These are phyloP conservation scores for Callosobruchus maculatus DNA, from an alignment of 2,888 invertebrate species.

Conservation along the genomic window DNA sequence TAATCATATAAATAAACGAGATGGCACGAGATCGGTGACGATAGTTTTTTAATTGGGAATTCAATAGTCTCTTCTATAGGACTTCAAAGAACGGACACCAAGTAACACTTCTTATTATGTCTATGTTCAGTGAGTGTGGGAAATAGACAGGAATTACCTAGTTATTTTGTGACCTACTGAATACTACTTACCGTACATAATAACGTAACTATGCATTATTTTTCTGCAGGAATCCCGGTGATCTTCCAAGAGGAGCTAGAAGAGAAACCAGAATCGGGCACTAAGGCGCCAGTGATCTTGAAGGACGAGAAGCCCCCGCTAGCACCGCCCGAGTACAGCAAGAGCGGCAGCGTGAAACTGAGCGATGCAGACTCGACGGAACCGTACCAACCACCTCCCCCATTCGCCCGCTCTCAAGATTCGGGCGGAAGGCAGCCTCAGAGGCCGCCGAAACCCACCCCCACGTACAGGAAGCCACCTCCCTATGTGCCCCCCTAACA, in stretches of 20 bases:
- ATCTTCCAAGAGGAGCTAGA: slow-evolving; percentile 92
- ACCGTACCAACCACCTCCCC: slow-evolving; percentile 89
- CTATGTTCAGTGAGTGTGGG: too few relatives aligned
- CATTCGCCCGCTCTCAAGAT: slow-evolving; percentile 72
- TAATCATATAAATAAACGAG: too few relatives aligned
- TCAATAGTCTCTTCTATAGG: too few relatives aligned
- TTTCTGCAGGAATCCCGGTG: slow-evolving; percentile 68
- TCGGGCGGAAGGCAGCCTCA: slow-evolving; percentile 64
- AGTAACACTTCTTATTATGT: too few relatives aligned
- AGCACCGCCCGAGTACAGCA: slow-evolving; percentile 74
- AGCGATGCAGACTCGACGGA: slow-evolving; percentile 56
- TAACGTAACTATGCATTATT: neutral
- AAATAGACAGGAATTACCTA: too few relatives aligned
- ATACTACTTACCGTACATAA: too few relatives aligned
- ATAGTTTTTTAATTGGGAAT: too few relatives aligned
- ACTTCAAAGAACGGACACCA: too few relatives aligned
- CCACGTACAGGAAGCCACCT: slow-evolving; percentile 92
- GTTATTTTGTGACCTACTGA: too few relatives aligned
- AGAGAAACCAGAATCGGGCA: slow-evolving; percentile 84
- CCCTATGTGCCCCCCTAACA: slow-evolving; percentile 96
- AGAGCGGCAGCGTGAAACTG: slow-evolving; percentile 46
- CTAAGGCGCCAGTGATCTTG: slow-evolving; percentile 90
- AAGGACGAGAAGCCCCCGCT: slow-evolving; percentile 93
- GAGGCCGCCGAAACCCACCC: slow-evolving; percentile 69
- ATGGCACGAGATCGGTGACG: too few relatives aligned